A percentile compares a stretch with the other conserved stretches of the same genome.
Evolutionary conservation across 2,797 vertebrate species (phyloP).

Genomic region (Hydrophis major): DNA sequence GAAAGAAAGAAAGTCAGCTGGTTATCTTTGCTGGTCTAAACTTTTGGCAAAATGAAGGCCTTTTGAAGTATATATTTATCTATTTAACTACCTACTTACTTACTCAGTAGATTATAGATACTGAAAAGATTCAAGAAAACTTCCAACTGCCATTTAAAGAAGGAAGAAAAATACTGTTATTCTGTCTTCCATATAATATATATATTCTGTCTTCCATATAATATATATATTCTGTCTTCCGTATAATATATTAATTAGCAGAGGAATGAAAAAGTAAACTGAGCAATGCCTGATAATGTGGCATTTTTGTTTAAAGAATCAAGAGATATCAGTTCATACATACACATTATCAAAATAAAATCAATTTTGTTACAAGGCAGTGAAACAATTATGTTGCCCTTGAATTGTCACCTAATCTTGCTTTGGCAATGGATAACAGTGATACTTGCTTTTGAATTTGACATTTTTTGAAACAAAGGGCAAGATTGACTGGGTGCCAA

Average conservation of each 20-base stretch:
- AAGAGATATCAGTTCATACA: conserved; percentile 40
- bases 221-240: no score
- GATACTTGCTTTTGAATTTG: conserved; percentile 36
- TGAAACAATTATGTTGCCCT: conserved; percentile 26
- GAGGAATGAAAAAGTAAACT: conserved; percentile 57
- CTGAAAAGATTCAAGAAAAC: neutral
- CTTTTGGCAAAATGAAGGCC: neutral
- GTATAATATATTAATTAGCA: neutral
- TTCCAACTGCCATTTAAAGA: neutral
- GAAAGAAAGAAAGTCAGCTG: no score
- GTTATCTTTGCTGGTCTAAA: neutral
- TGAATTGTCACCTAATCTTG: conserved; percentile 22
- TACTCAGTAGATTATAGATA: neutral
- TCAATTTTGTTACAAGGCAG: conserved; percentile 39
- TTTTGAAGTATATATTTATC: neutral
- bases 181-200: neutral
- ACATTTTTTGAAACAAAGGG: conserved; percentile 39
- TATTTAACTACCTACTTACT: neutral
- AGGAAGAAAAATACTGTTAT: neutral
- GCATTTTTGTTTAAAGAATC: conserved; percentile 47
- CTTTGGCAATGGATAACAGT: conserved; percentile 8
- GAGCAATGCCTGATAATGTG: conserved; percentile 41
- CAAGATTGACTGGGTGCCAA: conserved; percentile 30
- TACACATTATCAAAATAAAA: neutral
- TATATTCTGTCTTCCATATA: neutral